These are phyloP conservation scores for Antechinus stuartii DNA, from an alignment of 2,113 vertebrate genomes.

Conservation along the genomic window DNA sequence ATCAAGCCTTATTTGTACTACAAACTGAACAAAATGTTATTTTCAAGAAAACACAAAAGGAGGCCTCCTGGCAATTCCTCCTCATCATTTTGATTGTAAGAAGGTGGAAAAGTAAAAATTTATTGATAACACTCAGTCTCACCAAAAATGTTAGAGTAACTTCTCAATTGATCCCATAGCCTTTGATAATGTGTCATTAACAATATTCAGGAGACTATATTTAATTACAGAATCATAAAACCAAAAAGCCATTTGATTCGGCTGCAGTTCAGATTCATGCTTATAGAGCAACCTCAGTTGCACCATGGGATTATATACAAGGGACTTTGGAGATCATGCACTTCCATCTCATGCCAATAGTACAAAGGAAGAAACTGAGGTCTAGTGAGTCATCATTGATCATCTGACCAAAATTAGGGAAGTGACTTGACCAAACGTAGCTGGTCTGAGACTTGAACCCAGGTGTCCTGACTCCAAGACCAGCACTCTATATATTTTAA, in stretches of 20 bases:
- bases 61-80: rapidly evolving
- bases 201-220: background rate
- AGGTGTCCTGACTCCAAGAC: background rate
- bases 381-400: background rate
- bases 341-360: background rate
- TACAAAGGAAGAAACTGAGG: background rate
- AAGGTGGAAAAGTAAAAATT: background rate
- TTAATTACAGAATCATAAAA: background rate
- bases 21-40: background rate
- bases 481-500: background rate
- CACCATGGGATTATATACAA: background rate
- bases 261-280: background rate
- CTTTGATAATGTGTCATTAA: background rate
- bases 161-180: background rate
- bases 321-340: background rate
- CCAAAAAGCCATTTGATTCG: background rate
- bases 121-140: background rate
- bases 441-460: background rate
- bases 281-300: background rate
- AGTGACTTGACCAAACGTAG: no score
- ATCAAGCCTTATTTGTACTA: background rate
- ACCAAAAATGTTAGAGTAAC: background rate
- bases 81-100: background rate
- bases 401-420: background rate
- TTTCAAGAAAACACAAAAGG: background rate